Evolutionary conservation across 1,140 invertebrate genomes (phyloP), one percentile per base, ranked within the genome.

Genomic region (Papilio xuthus): DNA sequence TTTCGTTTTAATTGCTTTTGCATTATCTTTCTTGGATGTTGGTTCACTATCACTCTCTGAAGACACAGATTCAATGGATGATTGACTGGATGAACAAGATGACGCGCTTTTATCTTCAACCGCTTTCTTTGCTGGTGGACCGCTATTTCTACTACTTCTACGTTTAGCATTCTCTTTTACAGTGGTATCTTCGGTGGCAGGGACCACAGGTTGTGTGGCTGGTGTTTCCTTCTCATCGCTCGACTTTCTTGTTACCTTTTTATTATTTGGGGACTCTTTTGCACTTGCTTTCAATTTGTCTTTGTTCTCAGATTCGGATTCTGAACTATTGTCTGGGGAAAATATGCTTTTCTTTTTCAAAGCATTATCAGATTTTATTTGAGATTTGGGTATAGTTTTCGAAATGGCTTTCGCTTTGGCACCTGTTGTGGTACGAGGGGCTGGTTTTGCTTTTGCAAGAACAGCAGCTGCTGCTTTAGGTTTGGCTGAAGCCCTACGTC

Each of bases 311-410:
- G 89, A 83, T 81, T 97, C 96, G 79, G 96, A 97, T 90, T 97
- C 96, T 42, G 96, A 97, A 89, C 96, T 97, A 82, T 97, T 97
- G 83, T 97, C 97, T 1, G 97, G 97, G 81, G 96, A 97, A 83
- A 97, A 97, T 86, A 97, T 97, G 89, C 97, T 97, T 86, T 97
- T 97, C 80, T 96, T 97, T 83, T 97, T 97, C 18, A 94, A 86
- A 76, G 90, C 78, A 44, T 81, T 85, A 73, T 96, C 96, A 50
- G 95, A 47, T 84, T 92, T 89, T 82, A 82, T 77, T 37, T 76
- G 74, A 18, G 88, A 80, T 86, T 94, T 95, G 7, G 85, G 78
- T 78, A 89, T 79, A 50, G 93, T 86, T 89, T 94, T 94, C 28
- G 85, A 81, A 80, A 85, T 81, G 3, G 85, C 90, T 81, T 90